Evolutionary conservation across 1,140 invertebrate genomes (phyloP), one percentile per base, ranked within the genome.

Genomic region (Contarinia nasturtii): DNA sequence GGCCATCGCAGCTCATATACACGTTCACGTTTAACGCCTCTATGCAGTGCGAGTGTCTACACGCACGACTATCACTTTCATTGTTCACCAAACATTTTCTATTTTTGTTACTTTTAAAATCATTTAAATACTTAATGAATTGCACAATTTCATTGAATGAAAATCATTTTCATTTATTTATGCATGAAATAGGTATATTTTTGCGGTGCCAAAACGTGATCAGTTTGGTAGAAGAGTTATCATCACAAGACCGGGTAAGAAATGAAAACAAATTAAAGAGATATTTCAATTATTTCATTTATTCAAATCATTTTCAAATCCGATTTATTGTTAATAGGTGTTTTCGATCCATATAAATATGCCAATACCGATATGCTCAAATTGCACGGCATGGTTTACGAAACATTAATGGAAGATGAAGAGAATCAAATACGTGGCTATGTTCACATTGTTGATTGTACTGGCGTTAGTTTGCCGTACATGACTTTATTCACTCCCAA

Each of bases 371-470:
- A 86, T 53, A 82, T 87, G 75, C 82, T 82, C 57, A 73, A 80
- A 44, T 73, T 84, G 0, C 80, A 85, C 58, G 79, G 74, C 4
- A 75, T 84, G 19, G 76, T 79, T 12, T 86, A 85, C 56, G 85
- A 89, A 57, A 74, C 79, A 1, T 53, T 87, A 15, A 76, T 87
- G 74, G 81, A 86, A 57, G 79, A 86, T 54, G 84, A 89, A 58
- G 77, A 85, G 50, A 78, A 72, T 55, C 83, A 87, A 61, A 68
- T 83, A 2, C 67, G 75, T 2, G 81, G 80, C 7, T 75, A 76
- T 48, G 77, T 82, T 0, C 80, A 84, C 57, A 80, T 78, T 53
- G 77, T 74, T 12, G 80, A 84, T 56, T 80, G 79, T 5, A 68
- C 68, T 42, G 79, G 80, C 5, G 79, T 82, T 44, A 74, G 77